Evolutionary conservation across 2,113 vertebrate genomes (phyloP), one percentile per base, ranked within the genome.

Genomic region (Salvator merianae): DNA sequence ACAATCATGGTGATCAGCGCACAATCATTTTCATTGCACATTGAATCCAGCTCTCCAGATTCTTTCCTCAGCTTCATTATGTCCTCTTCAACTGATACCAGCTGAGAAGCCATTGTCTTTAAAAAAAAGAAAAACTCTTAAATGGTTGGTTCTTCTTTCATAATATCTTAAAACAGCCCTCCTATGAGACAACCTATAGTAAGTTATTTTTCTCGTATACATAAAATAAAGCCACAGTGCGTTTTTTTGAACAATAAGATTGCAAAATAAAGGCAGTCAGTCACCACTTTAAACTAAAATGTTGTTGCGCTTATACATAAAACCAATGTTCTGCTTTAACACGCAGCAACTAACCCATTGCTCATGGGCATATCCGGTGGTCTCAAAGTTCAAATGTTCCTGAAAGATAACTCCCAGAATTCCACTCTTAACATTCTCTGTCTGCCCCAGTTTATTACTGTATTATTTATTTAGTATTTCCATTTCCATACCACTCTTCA

Each of bases 81-180:
- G 20, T 95, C 94, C 65, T 90, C 94, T 86, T 95, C 92, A 77
- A 75, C 73, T 0, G 14, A 95, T 43, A 76, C 90, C 91, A 97
- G 94, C 94, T 72, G 96, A 92, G 93, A 84, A 10, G 94, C 90
- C 65, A 96, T 84, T 86, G 63, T 47, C 96, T 97, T 90, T 32
- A 0, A 71, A 85, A 74, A 85, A 74, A 88, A 66, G 79, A 90
- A 7, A 93, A 91, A 9, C 24, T 32, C 3, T n/a, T n/a, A 66
- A 22, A 66, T 12, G 20, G 4, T 47, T 73, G 55, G n/a, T 0
- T 38, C n/a, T 76, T 53, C 28, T 76, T 53, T 32, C 26, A 22
- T 16, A 43, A 20, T 30, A 30, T 9, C 24, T 36, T 59, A 34
- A 59, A 36, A 62, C 32, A 22, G 24, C 59, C 30, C 12, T 40